phyloP scores from a whole-genome alignment of 2,888 invertebrate species.

The Eilema sororculum region DNA sequence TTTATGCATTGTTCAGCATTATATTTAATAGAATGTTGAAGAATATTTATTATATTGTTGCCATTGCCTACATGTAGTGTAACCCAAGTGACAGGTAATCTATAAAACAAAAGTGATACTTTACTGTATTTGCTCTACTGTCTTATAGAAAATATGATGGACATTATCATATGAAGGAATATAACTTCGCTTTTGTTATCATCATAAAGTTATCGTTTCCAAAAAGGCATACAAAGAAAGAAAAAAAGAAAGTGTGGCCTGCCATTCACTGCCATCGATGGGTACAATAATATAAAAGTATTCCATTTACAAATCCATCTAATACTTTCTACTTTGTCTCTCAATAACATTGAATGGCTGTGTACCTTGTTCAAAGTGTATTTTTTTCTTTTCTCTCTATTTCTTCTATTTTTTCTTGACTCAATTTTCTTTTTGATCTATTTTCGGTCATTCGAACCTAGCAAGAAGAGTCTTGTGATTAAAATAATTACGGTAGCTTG shows the following conservation, averaged over 20 bases:
- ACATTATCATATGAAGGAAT: neutral
- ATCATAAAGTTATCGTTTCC: slow-evolving; percentile 13
- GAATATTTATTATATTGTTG: too few relatives aligned
- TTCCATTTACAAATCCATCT: slow-evolving; percentile 28
- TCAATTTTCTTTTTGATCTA: slow-evolving; percentile 28
- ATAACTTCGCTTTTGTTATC: slow-evolving; percentile 14
- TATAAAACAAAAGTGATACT: neutral
- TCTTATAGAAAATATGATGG: neutral
- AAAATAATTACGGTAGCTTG: slow-evolving; percentile 26
- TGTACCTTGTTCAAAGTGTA: slow-evolving; percentile 12
- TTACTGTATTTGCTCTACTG: neutral
- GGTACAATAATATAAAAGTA: slow-evolving; percentile 21
- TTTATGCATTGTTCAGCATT: too few relatives aligned
- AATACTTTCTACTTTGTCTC: slow-evolving; percentile 28
- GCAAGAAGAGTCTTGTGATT: slow-evolving; percentile 31
- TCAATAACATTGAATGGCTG: slow-evolving; percentile 19
- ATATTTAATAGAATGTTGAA: too few relatives aligned
- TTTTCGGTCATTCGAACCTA: slow-evolving; percentile 20
- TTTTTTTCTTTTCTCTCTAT: too few relatives aligned
- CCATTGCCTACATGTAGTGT: too few relatives aligned
- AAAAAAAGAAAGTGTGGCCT: slow-evolving; percentile 12
- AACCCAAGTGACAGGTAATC: too few relatives aligned
- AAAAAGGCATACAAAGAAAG: slow-evolving; percentile 9
- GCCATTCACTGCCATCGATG: neutral
- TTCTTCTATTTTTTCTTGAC: slow-evolving; percentile 15